A percentile compares a stretch with the other conserved stretches of the same genome.
Conservation (phyloP, 2,888 invertebrate species). For the Eristalinus sepulchralis region DNA sequence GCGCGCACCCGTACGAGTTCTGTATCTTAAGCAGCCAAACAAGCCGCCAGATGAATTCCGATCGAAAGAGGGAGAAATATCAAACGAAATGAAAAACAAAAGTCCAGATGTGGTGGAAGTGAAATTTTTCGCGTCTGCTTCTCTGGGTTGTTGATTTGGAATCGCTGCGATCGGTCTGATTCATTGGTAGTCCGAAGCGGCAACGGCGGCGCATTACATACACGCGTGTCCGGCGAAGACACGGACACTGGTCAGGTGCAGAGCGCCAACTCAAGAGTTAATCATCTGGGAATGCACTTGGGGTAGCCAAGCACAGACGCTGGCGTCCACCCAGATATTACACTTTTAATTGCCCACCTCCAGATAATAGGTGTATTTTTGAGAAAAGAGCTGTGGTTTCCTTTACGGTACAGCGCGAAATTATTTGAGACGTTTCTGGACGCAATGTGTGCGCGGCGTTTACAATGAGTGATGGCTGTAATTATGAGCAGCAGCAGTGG, state of each 20-base stretch:
- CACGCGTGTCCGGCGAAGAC: not conserved
- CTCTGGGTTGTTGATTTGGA: constrained; percentile 5
- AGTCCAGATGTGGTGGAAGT: constrained; percentile 25
- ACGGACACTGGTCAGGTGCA: not conserved
- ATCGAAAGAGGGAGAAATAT: constrained; percentile 16
- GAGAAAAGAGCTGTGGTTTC: not conserved
- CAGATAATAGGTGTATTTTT: not conserved
- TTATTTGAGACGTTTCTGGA: not conserved
- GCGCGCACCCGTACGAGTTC: constrained; percentile 8
- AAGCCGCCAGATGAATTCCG: constrained; percentile 5
- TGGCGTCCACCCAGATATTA: not conserved
- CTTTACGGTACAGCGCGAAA: constrained; percentile 10
- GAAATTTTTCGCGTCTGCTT: constrained; percentile 11
- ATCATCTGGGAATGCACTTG: constrained; percentile 27
- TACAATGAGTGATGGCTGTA: not conserved
- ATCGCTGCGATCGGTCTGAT: not conserved
- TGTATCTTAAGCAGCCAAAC: not conserved
- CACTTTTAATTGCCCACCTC: constrained; percentile 23
- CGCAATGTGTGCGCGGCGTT: not conserved
- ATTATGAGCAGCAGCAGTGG: constrained; percentile 9
- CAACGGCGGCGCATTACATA: not conserved
- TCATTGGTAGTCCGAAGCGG: not conserved
- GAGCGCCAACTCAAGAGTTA: not conserved
- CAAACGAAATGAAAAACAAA: not conserved
- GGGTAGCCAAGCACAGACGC: not conserved